Conservation (phyloP, 53 echinoderm and acorn worm species). For the Zoroaster sp. region DNA sequence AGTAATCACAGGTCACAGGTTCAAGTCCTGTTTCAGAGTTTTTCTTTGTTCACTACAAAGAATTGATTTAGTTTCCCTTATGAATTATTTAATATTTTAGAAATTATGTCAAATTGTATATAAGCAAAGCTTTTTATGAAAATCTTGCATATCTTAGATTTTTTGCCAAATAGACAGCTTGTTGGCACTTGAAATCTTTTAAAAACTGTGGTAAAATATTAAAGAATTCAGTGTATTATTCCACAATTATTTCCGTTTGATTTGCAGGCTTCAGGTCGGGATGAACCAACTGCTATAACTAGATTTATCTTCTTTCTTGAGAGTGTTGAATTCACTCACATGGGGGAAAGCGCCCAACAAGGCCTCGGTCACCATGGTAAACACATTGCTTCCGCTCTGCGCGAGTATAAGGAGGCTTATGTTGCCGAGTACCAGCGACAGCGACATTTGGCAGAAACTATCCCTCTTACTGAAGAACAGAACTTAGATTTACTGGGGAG, state of each 20-base stretch:
- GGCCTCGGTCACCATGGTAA: neutral
- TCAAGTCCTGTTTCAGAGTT: no score
- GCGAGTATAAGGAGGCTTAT: neutral
- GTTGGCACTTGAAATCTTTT: no score
- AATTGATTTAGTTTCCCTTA: no score
- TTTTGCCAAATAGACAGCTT: no score
- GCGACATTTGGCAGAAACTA: neutral
- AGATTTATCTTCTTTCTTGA: slow-evolving; percentile 8
- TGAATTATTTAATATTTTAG: no score
- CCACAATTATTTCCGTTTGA: neutral
- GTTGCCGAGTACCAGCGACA: slow-evolving; percentile 6
- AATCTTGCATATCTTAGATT: no score
- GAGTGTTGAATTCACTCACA: slow-evolving; percentile 11
- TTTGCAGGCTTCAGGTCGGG: neutral
- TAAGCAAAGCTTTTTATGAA: no score
- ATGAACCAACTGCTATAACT: neutral
- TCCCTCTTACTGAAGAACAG: neutral
- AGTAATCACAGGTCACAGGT: no score
- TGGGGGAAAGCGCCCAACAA: neutral
- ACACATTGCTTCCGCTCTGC: neutral
- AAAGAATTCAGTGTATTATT: neutral
- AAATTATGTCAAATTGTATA: no score
- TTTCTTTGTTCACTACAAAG: no score
- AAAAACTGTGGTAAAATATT: neutral
- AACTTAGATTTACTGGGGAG: neutral